Evolutionary conservation across 2,797 vertebrate genomes (phyloP).

Genomic region (Cottoperca gobio): DNA sequence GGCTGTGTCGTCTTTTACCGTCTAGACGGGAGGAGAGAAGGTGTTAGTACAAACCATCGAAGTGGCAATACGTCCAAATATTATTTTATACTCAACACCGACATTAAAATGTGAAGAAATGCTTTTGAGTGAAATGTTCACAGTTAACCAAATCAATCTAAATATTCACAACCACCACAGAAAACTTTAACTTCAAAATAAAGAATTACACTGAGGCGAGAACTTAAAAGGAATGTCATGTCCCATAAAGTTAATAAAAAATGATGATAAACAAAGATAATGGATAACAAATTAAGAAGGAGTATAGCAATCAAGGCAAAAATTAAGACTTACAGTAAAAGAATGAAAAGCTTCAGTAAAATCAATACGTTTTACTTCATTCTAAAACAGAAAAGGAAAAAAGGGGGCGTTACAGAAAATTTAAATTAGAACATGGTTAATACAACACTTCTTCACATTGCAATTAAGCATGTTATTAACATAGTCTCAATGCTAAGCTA

Average conservation of each 20-base stretch:
- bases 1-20: conserved; percentile 85
- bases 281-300: conserved; percentile 75
- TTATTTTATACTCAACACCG: background rate
- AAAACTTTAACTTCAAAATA: conserved; percentile 40
- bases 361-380: conserved; percentile 92
- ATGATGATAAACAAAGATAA: conserved; percentile 68
- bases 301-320: conserved; percentile 83
- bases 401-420: conserved; percentile 83
- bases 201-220: conserved; percentile 39
- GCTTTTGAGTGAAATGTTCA: conserved; percentile 60
- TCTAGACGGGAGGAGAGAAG: conserved; percentile 62
- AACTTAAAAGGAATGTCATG: conserved; percentile 46
- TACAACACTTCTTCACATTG: conserved; percentile 74
- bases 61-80: background rate
- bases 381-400: conserved; percentile 87
- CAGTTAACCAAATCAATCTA: conserved; percentile 36
- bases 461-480: conserved; percentile 70
- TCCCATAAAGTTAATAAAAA: conserved; percentile 65
- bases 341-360: conserved; percentile 92
- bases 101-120: conserved; percentile 50
- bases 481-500: conserved; percentile 36
- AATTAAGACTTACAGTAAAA: conserved; percentile 91
- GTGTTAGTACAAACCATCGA: conserved; percentile 32
- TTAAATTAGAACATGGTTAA: conserved; percentile 83
- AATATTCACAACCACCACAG: conserved; percentile 33